Base-by-base conservation (phyloP, 2,113 vertebrate species). In the Elachura formosa region DNA sequence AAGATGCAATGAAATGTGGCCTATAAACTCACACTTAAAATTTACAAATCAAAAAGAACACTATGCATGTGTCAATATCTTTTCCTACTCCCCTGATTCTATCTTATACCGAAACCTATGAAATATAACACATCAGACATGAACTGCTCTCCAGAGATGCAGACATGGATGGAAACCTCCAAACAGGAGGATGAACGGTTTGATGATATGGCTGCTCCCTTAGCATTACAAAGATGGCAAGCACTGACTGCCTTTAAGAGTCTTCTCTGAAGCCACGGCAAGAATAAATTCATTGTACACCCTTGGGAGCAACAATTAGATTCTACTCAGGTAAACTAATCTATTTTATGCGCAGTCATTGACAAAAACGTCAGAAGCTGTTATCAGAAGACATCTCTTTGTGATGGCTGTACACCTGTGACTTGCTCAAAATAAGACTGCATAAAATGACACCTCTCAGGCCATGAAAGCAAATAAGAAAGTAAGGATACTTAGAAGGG, bases 301-400 rank as follows among this genome's bases (percentile, higher is more conserved):
- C 34, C 56, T 51, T 20, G 38, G 71, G 69, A 89, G 66, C 58
- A 94, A 82, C 1, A 2, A 95, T 84, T 87, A 91, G 75, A 94
- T 95, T 89, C 84, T 55, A 48, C 80, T 94, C 87, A 94, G 61
- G 87, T 54, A 92, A 89, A 69, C 69, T 84, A 86, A 97, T 92
- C 86, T 90, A 77, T 92, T 87, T 83, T 67, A 87, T 69, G 94
- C 89, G 74, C 84, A 85, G 45, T 92, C 74, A 83, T 89, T 90
- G 94, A 91, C 84, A 95, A 92, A 92, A 95, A 38, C 1, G 36
- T 93, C 81, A 94, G 86, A 78, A 91, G 87, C 51, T 63, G 40
- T 91, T 95, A 91, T 36, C 55, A 87, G 74, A 90, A 86, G 46
- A 58, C 58, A n/a, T 34, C 28, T 84, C 73, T 93, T 90, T 87